These are phyloP conservation scores for Polypterus bichir DNA, from an alignment of 2,113 vertebrate genomes.

Conservation along the genomic window DNA sequence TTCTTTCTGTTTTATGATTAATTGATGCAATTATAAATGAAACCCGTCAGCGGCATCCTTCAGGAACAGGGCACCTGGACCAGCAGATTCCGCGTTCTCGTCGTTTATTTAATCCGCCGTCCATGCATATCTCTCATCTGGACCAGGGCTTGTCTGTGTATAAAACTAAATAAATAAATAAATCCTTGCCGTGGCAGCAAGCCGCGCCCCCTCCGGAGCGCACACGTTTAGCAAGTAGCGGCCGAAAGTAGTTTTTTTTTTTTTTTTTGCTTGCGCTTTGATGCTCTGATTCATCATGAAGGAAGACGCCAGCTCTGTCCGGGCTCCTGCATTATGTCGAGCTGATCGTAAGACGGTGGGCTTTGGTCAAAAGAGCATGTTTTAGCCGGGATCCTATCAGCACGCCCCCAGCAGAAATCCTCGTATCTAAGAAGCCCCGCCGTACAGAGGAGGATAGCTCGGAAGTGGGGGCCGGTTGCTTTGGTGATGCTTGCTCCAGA, in stretches of 20 bases:
- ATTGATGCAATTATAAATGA: not conserved
- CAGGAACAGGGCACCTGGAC: not conserved
- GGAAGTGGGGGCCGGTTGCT: slow-evolving; percentile 25
- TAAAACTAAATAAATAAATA: too few species aligned
- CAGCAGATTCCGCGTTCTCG: not conserved
- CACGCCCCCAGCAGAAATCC: slow-evolving; percentile 3
- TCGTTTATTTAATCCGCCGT: not conserved
- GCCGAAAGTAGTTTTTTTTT: not conserved
- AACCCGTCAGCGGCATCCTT: not conserved
- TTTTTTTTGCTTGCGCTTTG: not conserved
- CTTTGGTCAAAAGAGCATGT: not conserved
- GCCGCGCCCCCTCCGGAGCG: not conserved
- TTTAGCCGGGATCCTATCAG: not conserved
- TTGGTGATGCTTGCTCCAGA: slow-evolving; percentile 23
- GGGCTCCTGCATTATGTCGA: not conserved
- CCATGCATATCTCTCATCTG: not conserved
- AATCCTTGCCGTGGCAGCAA: not conserved
- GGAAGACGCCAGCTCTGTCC: not conserved
- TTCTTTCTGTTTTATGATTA: not conserved
- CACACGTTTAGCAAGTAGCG: not conserved
- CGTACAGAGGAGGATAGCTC: slow-evolving; percentile 9
- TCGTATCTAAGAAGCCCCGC: not conserved
- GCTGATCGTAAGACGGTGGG: not conserved
- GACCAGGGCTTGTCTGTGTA: not conserved
- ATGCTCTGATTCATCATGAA: not conserved